A percentile compares a stretch with the other conserved stretches of the same genome.
phyloP scores from a whole-genome alignment of 2,113 vertebrate genomes.

The Brachypteracias leptosomus region DNA sequence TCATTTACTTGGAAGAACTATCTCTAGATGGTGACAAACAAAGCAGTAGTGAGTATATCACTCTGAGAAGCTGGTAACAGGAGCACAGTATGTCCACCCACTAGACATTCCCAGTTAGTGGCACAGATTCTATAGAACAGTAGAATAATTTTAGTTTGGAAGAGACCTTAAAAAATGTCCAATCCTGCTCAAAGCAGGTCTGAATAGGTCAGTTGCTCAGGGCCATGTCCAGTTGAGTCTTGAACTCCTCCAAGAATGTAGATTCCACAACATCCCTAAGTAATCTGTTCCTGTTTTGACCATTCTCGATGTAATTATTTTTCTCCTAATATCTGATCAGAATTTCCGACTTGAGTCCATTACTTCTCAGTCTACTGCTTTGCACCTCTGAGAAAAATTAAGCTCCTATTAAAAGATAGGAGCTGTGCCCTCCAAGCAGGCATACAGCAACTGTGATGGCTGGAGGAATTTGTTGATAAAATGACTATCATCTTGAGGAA shows the following conservation, averaged over 20 bases:
- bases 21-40: background rate
- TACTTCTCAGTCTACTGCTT: background rate
- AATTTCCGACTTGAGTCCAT: background rate
- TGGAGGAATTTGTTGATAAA: background rate
- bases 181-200: background rate
- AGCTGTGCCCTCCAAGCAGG: background rate
- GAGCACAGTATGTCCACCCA: background rate
- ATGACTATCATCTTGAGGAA: background rate
- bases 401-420: background rate
- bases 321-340: background rate
- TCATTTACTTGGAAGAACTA: background rate
- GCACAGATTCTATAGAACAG: background rate
- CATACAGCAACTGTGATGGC: background rate
- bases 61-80: background rate
- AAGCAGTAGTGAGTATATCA: background rate
- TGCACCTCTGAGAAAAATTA: background rate
- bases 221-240: background rate
- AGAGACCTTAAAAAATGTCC: background rate
- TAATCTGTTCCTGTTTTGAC: background rate
- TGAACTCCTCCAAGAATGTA: background rate
- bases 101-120: background rate
- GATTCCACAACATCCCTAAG: background rate
- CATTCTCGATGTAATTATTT: background rate
- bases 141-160: background rate
- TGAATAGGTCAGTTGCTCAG: background rate